Percentiles rank a stretch among this genome's conserved stretches.
Evolutionary conservation across 2,888 invertebrate genomes (phyloP).

Genomic region (Hoplodrina blanda): DNA sequence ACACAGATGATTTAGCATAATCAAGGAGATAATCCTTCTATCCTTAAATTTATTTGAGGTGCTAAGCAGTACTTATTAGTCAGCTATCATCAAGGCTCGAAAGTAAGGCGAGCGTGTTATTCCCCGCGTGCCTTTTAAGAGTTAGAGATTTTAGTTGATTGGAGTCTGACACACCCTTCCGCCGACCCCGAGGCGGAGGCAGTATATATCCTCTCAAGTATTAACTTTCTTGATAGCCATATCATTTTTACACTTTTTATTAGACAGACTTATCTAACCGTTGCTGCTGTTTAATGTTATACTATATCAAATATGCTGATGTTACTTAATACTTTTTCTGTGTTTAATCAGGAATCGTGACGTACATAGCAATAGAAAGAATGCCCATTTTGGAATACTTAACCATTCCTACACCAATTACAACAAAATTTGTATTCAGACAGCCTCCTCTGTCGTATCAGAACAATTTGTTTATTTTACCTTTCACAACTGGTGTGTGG

Average conservation of each 20-base stretch:
- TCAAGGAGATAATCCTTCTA: no score
- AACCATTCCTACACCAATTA: constrained; percentile 79
- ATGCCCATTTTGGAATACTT: constrained; percentile 82
- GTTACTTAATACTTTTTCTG: not conserved
- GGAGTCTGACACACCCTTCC: no score
- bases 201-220: no score
- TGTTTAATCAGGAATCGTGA: constrained; percentile 71
- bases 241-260: no score
- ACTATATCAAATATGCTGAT: no score
- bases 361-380: constrained; percentile 72
- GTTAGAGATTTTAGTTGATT: no score
- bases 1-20: no score
- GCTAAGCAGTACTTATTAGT: not conserved
- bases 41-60: not conserved
- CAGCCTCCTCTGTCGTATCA: constrained; percentile 92
- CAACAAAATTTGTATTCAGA: constrained; percentile 91
- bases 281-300: not conserved
- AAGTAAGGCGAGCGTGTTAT: no score
- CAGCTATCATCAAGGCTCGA: no score
- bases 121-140: no score
- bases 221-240: not conserved
- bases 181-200: no score
- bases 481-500: constrained; percentile 92
- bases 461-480: constrained; percentile 92
- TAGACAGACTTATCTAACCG: no score